Base-by-base conservation (phyloP, 2,888 invertebrate species). In the Drosophila eohydei region DNA sequence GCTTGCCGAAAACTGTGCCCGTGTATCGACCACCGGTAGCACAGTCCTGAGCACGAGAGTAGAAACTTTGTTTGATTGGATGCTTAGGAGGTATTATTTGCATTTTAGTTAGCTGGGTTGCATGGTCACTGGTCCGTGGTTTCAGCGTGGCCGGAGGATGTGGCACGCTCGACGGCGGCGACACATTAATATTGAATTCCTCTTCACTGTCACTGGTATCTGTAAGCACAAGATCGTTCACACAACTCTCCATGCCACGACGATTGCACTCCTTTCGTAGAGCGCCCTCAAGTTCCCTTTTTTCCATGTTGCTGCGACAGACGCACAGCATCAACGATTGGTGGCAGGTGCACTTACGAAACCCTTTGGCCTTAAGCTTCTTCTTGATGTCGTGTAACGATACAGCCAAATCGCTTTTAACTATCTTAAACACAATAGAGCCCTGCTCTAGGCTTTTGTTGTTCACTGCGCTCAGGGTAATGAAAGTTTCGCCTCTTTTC, bases 111-210 rank as follows among this genome's bases (percentile, higher is more conserved):
- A 8, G 3, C 80, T 95, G 95, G 0, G 95, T 95, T 64, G 95
- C 94, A 2, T 93, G 94, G 74, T 95, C 95, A 7, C 6, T 11
- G 11, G 40, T 9, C 2, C 9, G 44, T 11, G 4, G 60, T 4
- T 28, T 21, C n/a, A 7, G 21, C 4, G 1, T 4, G 0, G 12
- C 1, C 7, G 34, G 21, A 1, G 38, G 26, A n/a, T 21, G 32
- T 2, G 21, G 2, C 4, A 11, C 11, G 4, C 11, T 95, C 44
- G 95, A 95, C 0, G 95, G 95, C 0, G 96, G 95, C 0, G 95
- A 95, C 56, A 95, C 95, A 76, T 95, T 95, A 32, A 96, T 95
- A 81, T 96, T 95, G 92, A 95, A 94, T 60, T 95, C 95, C 14
- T 94, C 94, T 52, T 95, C 95, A 8, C 90, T 92, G 3, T 92